phyloP scores from a whole-genome alignment of 2,797 vertebrate species.

The Chelon auratus region DNA sequence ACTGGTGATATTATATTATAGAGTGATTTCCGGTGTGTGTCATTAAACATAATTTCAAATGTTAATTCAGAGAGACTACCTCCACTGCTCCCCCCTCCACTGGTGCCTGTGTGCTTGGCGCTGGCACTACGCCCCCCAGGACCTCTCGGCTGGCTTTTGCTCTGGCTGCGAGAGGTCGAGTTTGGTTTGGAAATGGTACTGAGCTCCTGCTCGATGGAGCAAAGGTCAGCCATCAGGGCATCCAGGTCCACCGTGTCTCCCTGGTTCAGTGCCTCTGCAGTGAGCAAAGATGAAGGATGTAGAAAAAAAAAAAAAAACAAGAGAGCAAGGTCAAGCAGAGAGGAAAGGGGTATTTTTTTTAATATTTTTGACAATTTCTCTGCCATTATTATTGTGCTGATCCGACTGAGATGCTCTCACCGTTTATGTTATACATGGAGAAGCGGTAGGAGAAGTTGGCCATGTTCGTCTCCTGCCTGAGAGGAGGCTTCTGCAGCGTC shows the following conservation, averaged over 20 bases:
- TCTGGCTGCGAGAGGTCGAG: slow-evolving; percentile 64
- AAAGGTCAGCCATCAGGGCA: slow-evolving; percentile 98
- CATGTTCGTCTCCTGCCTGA: slow-evolving; percentile 96
- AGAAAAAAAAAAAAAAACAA: neutral
- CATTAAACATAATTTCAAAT: too few relatives aligned
- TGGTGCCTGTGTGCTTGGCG: slow-evolving; percentile 81
- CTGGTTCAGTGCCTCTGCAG: slow-evolving; percentile 96
- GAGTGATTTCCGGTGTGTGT: too few relatives aligned
- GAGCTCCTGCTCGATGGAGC: slow-evolving; percentile 98
- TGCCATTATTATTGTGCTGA: neutral
- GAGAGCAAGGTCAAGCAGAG: neutral
- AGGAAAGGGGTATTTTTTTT: neutral
- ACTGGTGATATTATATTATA: too few relatives aligned
- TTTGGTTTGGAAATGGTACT: slow-evolving; percentile 88
- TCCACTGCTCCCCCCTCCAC: slow-evolving; percentile 85
- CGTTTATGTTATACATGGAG: slow-evolving; percentile 99
- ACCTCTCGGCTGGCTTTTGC: slow-evolving; percentile 83
- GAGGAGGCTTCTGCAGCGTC: slow-evolving; percentile 91
- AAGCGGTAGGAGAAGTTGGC: slow-evolving; percentile 99
- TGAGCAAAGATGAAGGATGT: neutral
- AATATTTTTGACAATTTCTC: neutral
- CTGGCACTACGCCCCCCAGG: slow-evolving; percentile 84
- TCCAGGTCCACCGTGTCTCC: slow-evolving; percentile 97
- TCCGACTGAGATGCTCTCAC: slow-evolving; percentile 77
- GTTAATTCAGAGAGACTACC: slow-evolving; percentile 44